Evolutionary conservation across 2,113 vertebrate species (phyloP).

Genomic region (Nesoenas mayeri): DNA sequence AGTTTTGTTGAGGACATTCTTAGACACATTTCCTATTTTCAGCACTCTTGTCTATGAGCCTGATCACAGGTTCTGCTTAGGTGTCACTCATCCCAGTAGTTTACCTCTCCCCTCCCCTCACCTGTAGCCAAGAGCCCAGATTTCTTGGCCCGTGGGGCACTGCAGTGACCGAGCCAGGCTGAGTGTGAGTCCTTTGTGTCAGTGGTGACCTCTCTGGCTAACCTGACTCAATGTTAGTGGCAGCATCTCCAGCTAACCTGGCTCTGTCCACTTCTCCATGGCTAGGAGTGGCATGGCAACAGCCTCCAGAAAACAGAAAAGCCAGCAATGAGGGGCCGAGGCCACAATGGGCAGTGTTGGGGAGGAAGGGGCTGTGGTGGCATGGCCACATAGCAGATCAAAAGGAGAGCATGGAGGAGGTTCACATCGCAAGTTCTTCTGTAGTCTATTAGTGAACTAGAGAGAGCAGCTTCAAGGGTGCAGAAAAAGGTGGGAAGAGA

Average conservation of each 20-base stretch:
- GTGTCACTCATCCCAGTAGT: too few species aligned
- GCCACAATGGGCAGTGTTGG: rapidly evolving
- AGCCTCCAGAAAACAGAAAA: background rate
- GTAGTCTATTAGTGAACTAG: too few species aligned
- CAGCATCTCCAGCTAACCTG: too few species aligned
- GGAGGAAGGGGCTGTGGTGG: background rate
- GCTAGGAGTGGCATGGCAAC: background rate
- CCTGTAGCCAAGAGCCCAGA: background rate
- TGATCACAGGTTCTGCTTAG: background rate
- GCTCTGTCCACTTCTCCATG: rapidly evolving
- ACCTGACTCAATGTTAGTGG: background rate
- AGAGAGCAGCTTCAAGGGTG: background rate
- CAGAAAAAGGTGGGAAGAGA: background rate
- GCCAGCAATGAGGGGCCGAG: rapidly evolving
- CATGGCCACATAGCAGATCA: background rate
- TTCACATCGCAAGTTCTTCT: background rate
- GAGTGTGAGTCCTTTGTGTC: too few species aligned
- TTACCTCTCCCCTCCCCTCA: background rate
- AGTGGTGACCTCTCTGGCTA: background rate
- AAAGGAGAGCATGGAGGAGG: background rate
- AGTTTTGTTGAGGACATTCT: background rate
- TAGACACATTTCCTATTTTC: background rate
- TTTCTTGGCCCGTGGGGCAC: background rate
- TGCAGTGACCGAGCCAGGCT: background rate
- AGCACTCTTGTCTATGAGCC: background rate